A percentile compares a stretch with the other conserved stretches of the same genome.
Evolutionary conservation across 2,797 vertebrate species (phyloP).

Genomic region (Danio tinwini): DNA sequence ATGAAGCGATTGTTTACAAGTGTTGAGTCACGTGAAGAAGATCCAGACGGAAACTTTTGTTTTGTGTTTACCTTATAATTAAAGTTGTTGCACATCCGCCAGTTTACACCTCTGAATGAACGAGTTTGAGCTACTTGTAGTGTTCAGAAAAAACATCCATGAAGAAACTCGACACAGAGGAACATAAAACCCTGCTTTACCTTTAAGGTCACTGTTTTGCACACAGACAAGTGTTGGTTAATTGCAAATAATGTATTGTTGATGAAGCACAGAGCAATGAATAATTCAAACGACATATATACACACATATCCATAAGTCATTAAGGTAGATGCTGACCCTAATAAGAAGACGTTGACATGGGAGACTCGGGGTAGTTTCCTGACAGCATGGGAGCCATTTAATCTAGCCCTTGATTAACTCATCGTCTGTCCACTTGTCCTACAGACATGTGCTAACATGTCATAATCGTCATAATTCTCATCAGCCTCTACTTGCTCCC

Average conservation of each 20-base stretch:
- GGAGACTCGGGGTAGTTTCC: slow-evolving; percentile 80
- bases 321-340: slow-evolving; percentile 62
- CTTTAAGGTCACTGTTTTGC: slow-evolving; percentile 16
- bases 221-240: background rate
- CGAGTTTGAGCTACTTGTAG: no score
- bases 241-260: slow-evolving; percentile 6
- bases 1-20: no score
- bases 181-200: no score
- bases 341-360: slow-evolving; percentile 69
- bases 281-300: slow-evolving; percentile 60
- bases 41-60: no score
- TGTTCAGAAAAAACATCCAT: no score
- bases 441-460: slow-evolving; percentile 95
- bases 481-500: slow-evolving; percentile 85
- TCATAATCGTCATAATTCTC: slow-evolving; percentile 95
- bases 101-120: no score
- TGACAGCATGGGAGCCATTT: slow-evolving; percentile 91
- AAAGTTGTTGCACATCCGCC: no score
- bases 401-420: slow-evolving; percentile 95
- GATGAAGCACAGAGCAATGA: slow-evolving; percentile 35
- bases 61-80: no score
- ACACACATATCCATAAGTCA: slow-evolving; percentile 63
- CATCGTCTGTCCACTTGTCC: slow-evolving; percentile 91
- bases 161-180: no score
- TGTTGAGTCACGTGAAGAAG: no score